Evolutionary conservation across 2,888 invertebrate species (phyloP).

Genomic region (Muschampia plurimacula): DNA sequence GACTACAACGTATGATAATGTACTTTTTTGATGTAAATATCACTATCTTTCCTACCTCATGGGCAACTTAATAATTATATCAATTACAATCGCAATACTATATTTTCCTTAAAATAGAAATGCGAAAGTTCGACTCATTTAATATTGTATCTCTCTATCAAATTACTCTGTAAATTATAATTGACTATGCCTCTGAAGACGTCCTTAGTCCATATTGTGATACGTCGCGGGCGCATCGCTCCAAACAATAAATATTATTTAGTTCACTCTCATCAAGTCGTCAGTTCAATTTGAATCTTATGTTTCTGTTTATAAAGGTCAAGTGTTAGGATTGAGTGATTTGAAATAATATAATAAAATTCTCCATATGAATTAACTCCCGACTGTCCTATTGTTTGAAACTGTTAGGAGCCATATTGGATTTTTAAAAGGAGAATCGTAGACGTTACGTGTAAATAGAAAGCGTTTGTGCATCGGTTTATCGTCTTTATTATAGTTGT

Average conservation of each 20-base stretch:
- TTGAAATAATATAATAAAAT: conserved; percentile 9
- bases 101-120: too few relatives aligned
- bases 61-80: too few relatives aligned
- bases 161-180: conserved; percentile 48
- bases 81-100: too few relatives aligned
- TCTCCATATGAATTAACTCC: conserved; percentile 30
- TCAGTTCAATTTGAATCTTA: conserved; percentile 2
- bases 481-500: not conserved
- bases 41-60: too few relatives aligned
- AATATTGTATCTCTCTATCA: conserved; percentile 25
- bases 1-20: too few relatives aligned
- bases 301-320: not conserved
- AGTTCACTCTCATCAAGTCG: not conserved
- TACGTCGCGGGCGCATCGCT: conserved; percentile 47
- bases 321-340: conserved; percentile 9
- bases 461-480: not conserved
- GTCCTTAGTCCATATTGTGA: conserved; percentile 51
- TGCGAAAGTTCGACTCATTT: not conserved
- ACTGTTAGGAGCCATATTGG: conserved; percentile 37
- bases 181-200: conserved; percentile 50
- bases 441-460: not conserved
- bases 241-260: conserved; percentile 42
- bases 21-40: too few relatives aligned
- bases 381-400: conserved; percentile 39
- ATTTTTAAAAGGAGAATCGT: conserved; percentile 28